These are phyloP conservation scores for Andrena haemorrhoa DNA, from an alignment of 2,888 invertebrate genomes.

Conservation along the genomic window DNA sequence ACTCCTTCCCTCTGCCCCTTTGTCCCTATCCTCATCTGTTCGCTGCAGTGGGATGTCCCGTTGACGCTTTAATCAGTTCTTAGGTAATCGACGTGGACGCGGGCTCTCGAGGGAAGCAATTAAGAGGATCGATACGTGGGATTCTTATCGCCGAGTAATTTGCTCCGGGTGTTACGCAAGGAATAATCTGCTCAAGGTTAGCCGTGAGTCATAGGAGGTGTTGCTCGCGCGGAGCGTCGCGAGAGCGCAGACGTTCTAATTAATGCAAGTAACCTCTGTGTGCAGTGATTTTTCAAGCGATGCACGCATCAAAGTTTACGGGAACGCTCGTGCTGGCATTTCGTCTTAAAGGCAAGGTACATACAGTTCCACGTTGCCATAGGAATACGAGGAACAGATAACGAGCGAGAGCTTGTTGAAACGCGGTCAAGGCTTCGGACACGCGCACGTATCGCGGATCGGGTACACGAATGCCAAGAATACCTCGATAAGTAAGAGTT, in stretches of 20 bases:
- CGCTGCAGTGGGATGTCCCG: neutral
- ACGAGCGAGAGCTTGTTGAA: constrained; percentile 8
- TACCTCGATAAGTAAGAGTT: constrained; percentile 34
- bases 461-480: constrained; percentile 32
- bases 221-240: neutral
- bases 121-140: constrained; percentile 34
- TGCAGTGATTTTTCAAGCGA: neutral
- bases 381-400: constrained; percentile 18
- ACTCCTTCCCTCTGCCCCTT: constrained; percentile 22
- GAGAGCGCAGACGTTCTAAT: constrained; percentile 2
- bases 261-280: constrained; percentile 5
- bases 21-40: neutral
- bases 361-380: neutral
- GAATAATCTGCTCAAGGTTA: constrained; percentile 37
- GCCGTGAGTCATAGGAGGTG: constrained; percentile 24
- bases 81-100: constrained; percentile 28
- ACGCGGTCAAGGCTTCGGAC: constrained; percentile 46
- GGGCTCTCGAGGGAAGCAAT: constrained; percentile 20
- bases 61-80: neutral
- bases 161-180: constrained; percentile 37
- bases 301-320: neutral
- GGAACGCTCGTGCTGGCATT: neutral
- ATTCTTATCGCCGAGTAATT: constrained; percentile 29
- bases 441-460: constrained; percentile 21
- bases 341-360: neutral